Evolutionary conservation across 2,888 invertebrate species (phyloP).

Genomic region (Onchidella celtica): DNA sequence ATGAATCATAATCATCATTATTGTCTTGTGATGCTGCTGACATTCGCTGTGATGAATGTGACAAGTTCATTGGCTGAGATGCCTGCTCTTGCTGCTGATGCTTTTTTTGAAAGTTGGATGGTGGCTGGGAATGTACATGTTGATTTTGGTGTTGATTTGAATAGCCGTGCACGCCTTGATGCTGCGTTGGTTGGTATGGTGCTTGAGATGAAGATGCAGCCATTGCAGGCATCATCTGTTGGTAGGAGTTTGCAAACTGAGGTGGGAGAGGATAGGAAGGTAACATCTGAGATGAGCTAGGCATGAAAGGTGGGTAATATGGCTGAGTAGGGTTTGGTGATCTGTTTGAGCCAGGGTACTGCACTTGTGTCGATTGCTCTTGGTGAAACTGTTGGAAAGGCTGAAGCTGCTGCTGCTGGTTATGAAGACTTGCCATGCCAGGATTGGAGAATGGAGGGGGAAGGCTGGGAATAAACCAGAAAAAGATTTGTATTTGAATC

Average conservation of each 20-base stretch:
- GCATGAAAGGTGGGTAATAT: neutral
- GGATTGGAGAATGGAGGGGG: conserved; percentile 2
- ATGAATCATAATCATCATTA: conserved; percentile 43
- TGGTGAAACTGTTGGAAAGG: neutral
- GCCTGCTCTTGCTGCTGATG: conserved; percentile 1
- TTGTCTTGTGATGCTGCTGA: neutral
- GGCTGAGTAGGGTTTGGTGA: neutral
- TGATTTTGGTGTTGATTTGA: no score
- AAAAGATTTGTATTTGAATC: neutral
- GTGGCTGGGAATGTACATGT: no score
- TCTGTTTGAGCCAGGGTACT: neutral
- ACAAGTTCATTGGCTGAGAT: conserved; percentile 42
- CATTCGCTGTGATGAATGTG: conserved; percentile 17
- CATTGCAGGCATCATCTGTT: conserved; percentile 35
- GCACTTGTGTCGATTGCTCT: conserved; percentile 16
- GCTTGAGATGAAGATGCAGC: conserved; percentile 19
- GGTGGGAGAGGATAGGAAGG: conserved; percentile 26
- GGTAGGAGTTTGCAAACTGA: conserved; percentile 24
- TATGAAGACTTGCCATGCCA: conserved; percentile 21
- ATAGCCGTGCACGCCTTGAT: no score
- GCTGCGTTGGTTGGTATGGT: neutral
- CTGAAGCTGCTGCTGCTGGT: conserved; percentile 27
- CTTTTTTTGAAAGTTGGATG: no score
- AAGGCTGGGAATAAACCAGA: conserved; percentile 17
- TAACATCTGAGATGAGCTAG: neutral